Base-by-base conservation (phyloP, 2,797 vertebrate species). In the Pipistrellus kuhlii region DNA sequence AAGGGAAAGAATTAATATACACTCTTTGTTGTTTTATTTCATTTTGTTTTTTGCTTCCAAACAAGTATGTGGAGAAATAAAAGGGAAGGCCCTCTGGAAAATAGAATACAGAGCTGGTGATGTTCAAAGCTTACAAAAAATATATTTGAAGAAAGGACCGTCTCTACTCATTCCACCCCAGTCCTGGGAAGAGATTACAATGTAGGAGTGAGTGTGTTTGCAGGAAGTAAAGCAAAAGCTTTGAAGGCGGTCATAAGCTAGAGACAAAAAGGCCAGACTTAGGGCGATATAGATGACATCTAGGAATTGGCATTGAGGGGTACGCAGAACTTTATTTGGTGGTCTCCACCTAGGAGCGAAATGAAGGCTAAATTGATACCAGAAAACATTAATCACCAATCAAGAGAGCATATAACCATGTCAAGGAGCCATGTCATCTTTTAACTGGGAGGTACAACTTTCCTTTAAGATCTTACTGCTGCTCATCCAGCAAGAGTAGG, bases 61-160 rank as follows among this genome's bases (percentile, higher is more conserved):
- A 66, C 21, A 75, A 38, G 35, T 68, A 64, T 53, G 6, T 38
- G 44, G 57, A 80, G 35, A 96, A 90, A 82, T 20, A 75, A 92
- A 78, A 90, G 6, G 25, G 32, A 90, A 86, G 44, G 9, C 35
- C 71, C 13, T 62, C 71, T 86, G 55, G 35, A 92, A 93, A 93
- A 6, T 12, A 85, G 51, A 94, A 55, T 62, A 71, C 48, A 84
- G 46, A 90, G 46, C 73, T 95, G 30, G 46, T 69, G 14, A 92
- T 0, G 48, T 64, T 76, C 68, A 71, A 84, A 94, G n/a, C 59
- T 95, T 84, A 68, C n/a, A 75, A 92, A 80, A 87, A 92, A 68
- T 27, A 57, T 44, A 57, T 44, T 69, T 83, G 44, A 72, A 75
- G 46, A 87, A 87, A 69, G 17, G 59, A 59, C 11, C 23, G 8